Evolutionary conservation across 1,140 invertebrate genomes (phyloP), one percentile per base, ranked within the genome.

Genomic region (Macrocentrus cingulum): DNA sequence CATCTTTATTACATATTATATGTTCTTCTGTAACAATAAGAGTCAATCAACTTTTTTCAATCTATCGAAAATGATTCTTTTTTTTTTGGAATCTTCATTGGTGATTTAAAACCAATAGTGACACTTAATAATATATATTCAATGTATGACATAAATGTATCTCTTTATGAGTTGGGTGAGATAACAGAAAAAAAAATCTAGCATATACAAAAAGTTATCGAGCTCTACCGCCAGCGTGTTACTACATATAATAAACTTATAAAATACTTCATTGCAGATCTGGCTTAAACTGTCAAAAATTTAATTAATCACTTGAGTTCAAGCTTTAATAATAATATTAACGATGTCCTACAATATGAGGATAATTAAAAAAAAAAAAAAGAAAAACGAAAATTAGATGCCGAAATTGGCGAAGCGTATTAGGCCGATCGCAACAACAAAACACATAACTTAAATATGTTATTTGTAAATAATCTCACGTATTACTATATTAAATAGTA

Each of bases 381-480:
- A 39, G 15, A 39, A 3, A 39, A 4, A 5, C 8, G 4, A n/a
- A 8, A 34, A 37, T 52, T 46, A 59, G 37, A 8, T 44, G 52
- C 45, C 57, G 60, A 55, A 53, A 44, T 55, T 56, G 39, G 53
- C 25, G 29, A 48, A 55, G 52, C 49, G 36, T 49, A 32, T 58
- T 48, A 57, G 18, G 42, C 42, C 44, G 25, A 62, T 46, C 22
- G 22, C 48, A 46, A 20, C 48, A 32, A 48, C 29, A 13, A 58
- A 59, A 32, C 16, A 64, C 34, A 34, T 56, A n/a, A 16, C 55
- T 41, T 58, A 49, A 60, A 34, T 56, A 61, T 62, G 56, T 49
- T 39, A 41, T 65, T 63, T 54, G 55, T 58, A 60, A n/a, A 45
- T 48, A 56, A 45, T 19, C 53, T 58, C 54, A 56, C 63, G 63